A percentile compares a stretch with the other conserved stretches of the same genome.
Evolutionary conservation across 2,797 vertebrate genomes (phyloP).

Genomic region (Sebastes vulpes): DNA sequence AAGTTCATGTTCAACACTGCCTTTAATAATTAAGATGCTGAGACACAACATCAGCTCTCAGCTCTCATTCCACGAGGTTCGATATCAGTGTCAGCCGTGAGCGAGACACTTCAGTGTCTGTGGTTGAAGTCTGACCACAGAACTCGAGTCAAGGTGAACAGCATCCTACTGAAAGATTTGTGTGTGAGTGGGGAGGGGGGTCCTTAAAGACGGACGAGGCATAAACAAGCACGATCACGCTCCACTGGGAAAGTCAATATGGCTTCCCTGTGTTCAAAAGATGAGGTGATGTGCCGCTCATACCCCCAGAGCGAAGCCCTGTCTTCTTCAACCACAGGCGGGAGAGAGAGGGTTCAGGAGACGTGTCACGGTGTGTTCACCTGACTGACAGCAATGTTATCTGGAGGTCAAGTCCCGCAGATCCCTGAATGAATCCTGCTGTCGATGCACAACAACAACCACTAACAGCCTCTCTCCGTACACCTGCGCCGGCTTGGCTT

Average conservation of each 20-base stretch:
- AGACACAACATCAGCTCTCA: not conserved
- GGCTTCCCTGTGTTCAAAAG: slow-evolving; percentile 28
- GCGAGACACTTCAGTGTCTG: not conserved
- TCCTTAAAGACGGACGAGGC: slow-evolving; percentile 34
- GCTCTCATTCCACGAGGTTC: not conserved
- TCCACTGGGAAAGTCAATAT: slow-evolving; percentile 41
- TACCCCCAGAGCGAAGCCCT: not conserved
- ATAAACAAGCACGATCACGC: slow-evolving; percentile 31
- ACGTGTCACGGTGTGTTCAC: slow-evolving; percentile 7
- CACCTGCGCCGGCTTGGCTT: not conserved
- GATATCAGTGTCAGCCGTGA: not conserved
- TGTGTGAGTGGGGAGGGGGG: not conserved
- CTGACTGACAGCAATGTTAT: slow-evolving; percentile 2
- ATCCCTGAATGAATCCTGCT: not conserved
- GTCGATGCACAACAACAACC: not conserved
- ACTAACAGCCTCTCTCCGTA: too few species aligned
- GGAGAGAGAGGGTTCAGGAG: not conserved
- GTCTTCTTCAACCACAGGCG: not conserved
- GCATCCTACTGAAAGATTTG: not conserved
- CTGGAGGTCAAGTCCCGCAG: slow-evolving; percentile 6
- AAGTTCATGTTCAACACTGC: too few species aligned
- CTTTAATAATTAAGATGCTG: not conserved
- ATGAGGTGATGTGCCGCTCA: slow-evolving; percentile 27
- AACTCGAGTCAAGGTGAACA: slow-evolving; percentile 15
- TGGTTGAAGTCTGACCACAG: not conserved